phyloP scores from a whole-genome alignment of 2,888 invertebrate genomes.

The Cephus pygmeus region DNA sequence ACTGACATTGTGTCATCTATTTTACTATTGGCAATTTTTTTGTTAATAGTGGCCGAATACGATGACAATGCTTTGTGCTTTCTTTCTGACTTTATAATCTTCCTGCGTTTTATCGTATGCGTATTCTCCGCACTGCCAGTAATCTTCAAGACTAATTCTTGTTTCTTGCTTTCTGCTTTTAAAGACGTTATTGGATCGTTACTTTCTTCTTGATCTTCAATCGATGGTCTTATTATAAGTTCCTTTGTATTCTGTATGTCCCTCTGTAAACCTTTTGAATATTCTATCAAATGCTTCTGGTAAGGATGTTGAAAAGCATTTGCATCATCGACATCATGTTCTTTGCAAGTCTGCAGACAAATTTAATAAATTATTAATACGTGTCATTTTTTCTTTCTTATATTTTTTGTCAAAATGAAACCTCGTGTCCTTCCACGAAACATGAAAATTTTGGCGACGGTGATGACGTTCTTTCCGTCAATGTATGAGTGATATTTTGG shows the following conservation, averaged over 20 bases:
- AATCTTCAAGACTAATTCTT: conserved; percentile 31
- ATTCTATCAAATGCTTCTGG: conserved; percentile 28
- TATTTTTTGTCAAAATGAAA: not conserved
- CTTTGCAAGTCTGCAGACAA: conserved; percentile 3
- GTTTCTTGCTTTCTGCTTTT: conserved; percentile 15
- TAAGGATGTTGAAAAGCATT: conserved; percentile 25
- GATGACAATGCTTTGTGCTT: conserved; percentile 5
- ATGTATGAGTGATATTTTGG: not conserved
- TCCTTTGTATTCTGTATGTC: conserved; percentile 23
- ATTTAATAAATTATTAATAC: not conserved
- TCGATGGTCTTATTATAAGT: not conserved
- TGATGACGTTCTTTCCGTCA: not conserved
- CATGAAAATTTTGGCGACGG: not conserved
- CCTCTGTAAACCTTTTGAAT: conserved; percentile 30
- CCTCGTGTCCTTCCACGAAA: not conserved
- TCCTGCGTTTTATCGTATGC: conserved; percentile 16
- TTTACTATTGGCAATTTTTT: conserved; percentile 31
- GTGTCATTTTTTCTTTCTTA: conserved; percentile 4
- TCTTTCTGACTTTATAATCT: conserved; percentile 16
- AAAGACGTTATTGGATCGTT: not conserved
- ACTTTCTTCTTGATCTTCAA: conserved; percentile 4
- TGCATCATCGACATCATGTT: conserved; percentile 14
- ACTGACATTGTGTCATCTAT: conserved; percentile 30
- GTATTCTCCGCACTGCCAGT: conserved; percentile 21
- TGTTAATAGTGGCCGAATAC: conserved; percentile 21